These are phyloP conservation scores for Podarcis muralis DNA, from an alignment of 2,113 vertebrate genomes.

Conservation along the genomic window DNA sequence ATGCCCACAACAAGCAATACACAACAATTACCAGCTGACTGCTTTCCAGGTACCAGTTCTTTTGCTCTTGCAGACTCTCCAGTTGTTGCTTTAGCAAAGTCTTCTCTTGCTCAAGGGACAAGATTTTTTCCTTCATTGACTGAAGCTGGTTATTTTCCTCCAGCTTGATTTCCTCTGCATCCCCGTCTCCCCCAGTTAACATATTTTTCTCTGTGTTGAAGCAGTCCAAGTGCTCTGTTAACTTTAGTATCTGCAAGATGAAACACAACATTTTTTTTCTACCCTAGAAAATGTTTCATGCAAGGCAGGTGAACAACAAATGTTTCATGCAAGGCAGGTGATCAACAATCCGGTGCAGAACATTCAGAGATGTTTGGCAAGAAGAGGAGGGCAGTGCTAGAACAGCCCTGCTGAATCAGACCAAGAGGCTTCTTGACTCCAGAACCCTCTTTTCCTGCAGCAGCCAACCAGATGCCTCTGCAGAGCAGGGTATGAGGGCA, in stretches of 20 bases:
- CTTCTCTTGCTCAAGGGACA: slow-evolving; percentile 49
- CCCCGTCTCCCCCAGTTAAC: slow-evolving; percentile 22
- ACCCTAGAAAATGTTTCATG: background rate
- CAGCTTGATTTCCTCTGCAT: background rate
- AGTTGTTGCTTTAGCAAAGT: slow-evolving; percentile 31
- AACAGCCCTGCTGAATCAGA: too few species aligned
- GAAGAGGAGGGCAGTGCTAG: too few species aligned
- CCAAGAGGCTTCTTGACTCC: too few species aligned
- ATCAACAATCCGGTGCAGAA: background rate
- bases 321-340: background rate
- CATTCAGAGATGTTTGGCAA: too few species aligned
- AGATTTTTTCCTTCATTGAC: slow-evolving; percentile 32
- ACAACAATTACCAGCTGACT: slow-evolving; percentile 28
- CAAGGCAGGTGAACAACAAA: background rate
- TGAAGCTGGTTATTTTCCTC: slow-evolving; percentile 29
- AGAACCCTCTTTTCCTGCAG: too few species aligned
- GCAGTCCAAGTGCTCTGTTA: slow-evolving; percentile 42
- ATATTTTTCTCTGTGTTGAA: slow-evolving; percentile 31
- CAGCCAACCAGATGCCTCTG: too few species aligned
- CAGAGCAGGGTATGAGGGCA: too few species aligned
- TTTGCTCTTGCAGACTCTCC: background rate
- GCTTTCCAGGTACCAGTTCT: background rate
- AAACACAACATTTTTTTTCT: background rate
- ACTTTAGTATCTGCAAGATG: slow-evolving; percentile 43
- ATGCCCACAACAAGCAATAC: background rate